Evolutionary conservation across 2,888 invertebrate species (phyloP).

Genomic region (Zaprionus obscuricornis): DNA sequence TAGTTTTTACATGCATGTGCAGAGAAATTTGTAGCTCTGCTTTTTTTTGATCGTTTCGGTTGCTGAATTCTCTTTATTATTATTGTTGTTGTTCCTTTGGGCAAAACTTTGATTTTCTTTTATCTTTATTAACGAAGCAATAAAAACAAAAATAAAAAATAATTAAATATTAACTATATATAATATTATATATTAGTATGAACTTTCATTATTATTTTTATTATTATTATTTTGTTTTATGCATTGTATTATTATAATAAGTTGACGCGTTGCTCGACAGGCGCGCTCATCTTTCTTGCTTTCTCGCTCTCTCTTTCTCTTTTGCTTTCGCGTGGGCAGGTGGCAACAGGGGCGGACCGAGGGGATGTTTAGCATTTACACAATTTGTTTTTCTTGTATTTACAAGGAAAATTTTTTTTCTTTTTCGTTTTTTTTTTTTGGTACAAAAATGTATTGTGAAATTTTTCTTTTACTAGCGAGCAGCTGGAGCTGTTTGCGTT

Average conservation of each 20-base stretch:
- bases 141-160: slow-evolving; percentile 16
- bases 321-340: slow-evolving; percentile 42
- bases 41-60: slow-evolving; percentile 21
- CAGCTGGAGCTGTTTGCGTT: slow-evolving; percentile 61
- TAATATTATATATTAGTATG: not conserved
- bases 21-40: slow-evolving; percentile 32
- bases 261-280: slow-evolving; percentile 25
- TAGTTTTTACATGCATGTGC: slow-evolving; percentile 56
- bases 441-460: not conserved
- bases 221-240: slow-evolving; percentile 9
- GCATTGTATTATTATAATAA: slow-evolving; percentile 9
- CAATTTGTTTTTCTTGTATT: slow-evolving; percentile 47
- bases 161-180: slow-evolving; percentile 1
- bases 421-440: slow-evolving; percentile 22
- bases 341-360: slow-evolving; percentile 5
- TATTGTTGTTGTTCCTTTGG: slow-evolving; percentile 12
- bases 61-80: no score
- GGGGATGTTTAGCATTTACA: slow-evolving; percentile 41
- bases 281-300: slow-evolving; percentile 10
- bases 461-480: slow-evolving; percentile 32
- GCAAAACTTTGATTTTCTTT: slow-evolving; percentile 34
- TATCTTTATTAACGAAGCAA: slow-evolving; percentile 3
- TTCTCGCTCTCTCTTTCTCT: slow-evolving; percentile 3
- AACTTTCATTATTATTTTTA: not conserved
- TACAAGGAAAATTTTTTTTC: slow-evolving; percentile 29